Evolutionary conservation across 2,113 vertebrate species (phyloP).

Genomic region (Halichoerus grypus): DNA sequence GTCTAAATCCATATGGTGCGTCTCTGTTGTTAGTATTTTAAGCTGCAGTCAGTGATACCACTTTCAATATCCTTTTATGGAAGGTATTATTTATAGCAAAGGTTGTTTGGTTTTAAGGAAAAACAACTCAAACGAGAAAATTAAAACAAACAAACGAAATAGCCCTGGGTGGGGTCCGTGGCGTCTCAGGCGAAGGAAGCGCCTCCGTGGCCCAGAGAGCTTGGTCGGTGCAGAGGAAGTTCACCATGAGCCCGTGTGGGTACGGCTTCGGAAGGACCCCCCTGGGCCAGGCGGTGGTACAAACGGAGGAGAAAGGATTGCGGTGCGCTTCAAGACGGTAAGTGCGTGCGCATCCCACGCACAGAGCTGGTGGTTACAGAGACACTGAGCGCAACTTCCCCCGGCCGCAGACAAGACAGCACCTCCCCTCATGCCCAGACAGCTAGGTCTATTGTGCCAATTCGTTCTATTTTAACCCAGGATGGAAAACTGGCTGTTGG

Average conservation of each 20-base stretch:
- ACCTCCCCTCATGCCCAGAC: constrained; percentile 28
- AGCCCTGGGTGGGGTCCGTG: neutral
- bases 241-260: rapidly evolving
- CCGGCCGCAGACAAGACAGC: neutral
- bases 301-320: neutral
- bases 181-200: rapidly evolving
- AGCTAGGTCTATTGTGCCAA: neutral
- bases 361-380: neutral
- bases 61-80: neutral
- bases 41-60: neutral
- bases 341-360: rapidly evolving
- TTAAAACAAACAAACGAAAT: neutral
- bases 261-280: neutral
- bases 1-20: neutral
- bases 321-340: rapidly evolving
- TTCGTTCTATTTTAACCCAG: constrained; percentile 48
- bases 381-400: neutral
- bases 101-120: neutral
- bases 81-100: neutral
- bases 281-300: neutral
- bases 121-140: neutral
- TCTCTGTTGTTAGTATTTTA: neutral
- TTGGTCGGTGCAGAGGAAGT: neutral
- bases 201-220: rapidly evolving
- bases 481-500: constrained; percentile 4